These are phyloP conservation scores for Galerucella pusilla DNA, from an alignment of 2,888 invertebrate species.

Conservation along the genomic window DNA sequence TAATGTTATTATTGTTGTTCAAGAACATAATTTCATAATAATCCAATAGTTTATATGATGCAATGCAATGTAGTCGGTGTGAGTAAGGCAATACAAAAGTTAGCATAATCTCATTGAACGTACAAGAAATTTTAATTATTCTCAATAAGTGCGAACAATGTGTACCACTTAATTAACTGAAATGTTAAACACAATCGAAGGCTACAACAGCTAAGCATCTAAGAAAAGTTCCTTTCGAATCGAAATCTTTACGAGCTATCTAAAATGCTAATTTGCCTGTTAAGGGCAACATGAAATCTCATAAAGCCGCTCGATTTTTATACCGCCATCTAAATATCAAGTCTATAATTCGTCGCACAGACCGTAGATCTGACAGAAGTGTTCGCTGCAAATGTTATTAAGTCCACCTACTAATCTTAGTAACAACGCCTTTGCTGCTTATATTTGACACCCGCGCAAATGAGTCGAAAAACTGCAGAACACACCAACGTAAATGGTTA, in stretches of 20 bases:
- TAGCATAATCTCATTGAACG: not conserved
- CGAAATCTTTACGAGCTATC: constrained; percentile 29
- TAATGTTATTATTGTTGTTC: too few relatives aligned
- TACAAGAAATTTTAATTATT: not conserved
- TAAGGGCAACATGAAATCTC: constrained; percentile 34
- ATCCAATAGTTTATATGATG: too few relatives aligned
- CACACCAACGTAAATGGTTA: constrained; percentile 13
- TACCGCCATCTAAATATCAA: constrained; percentile 38
- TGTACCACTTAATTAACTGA: constrained; percentile 17
- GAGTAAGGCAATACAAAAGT: not conserved
- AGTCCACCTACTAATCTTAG: constrained; percentile 47
- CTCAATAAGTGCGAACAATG: not conserved
- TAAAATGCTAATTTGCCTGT: constrained; percentile 34
- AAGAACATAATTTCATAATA: too few relatives aligned
- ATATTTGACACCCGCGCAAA: constrained; percentile 47
- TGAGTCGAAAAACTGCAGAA: constrained; percentile 41
- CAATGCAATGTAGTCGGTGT: too few relatives aligned
- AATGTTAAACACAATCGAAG: constrained; percentile 29
- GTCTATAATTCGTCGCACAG: constrained; percentile 44
- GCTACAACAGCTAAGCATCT: constrained; percentile 24
- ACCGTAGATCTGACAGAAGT: constrained; percentile 40
- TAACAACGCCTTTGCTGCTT: constrained; percentile 46
- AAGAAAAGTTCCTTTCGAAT: constrained; percentile 37
- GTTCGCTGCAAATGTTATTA: constrained; percentile 44
- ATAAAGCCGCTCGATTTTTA: constrained; percentile 38